Evolutionary conservation across 2,888 invertebrate genomes (phyloP).

Genomic region (Drosophila borborema): DNA sequence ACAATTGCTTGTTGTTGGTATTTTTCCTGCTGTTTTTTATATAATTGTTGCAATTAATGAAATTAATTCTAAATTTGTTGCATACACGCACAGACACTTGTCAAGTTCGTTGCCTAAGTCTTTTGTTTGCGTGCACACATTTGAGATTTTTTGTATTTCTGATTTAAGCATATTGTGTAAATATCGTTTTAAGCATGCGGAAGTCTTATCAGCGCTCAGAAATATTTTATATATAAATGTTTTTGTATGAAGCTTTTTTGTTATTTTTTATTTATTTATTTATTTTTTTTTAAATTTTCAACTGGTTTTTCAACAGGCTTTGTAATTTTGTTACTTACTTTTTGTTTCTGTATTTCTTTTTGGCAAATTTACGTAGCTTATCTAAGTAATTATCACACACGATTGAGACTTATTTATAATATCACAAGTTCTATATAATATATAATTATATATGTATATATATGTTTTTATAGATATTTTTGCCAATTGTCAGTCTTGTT

Average conservation of each 20-base stretch:
- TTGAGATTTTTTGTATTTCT: conserved; percentile 55
- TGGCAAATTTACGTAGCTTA: conserved; percentile 41
- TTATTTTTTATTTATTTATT: conserved; percentile 2
- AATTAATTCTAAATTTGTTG: conserved; percentile 64
- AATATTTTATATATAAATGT: conserved; percentile 10
- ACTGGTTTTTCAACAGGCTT: conserved; percentile 55
- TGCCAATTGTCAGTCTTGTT: conserved; percentile 18
- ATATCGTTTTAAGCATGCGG: conserved; percentile 72
- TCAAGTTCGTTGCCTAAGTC: conserved; percentile 74
- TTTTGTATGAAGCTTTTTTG: background rate
- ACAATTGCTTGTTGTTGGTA: conserved; percentile 19
- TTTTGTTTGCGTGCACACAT: conserved; percentile 58
- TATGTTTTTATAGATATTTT: background rate
- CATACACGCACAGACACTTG: conserved; percentile 38
- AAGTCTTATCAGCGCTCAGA: conserved; percentile 71
- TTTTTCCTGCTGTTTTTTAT: conserved; percentile 25
- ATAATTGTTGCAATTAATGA: conserved; percentile 64
- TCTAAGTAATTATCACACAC: conserved; percentile 59
- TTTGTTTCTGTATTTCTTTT: conserved; percentile 40
- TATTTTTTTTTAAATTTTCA: conserved; percentile 53
- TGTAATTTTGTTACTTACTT: conserved; percentile 59
- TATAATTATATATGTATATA: conserved; percentile 20
- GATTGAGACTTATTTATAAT: conserved; percentile 48
- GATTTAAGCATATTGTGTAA: conserved; percentile 65
- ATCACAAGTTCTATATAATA: conserved; percentile 62